Conservation (phyloP, 2,113 vertebrate species). For the Hylia prasina region DNA sequence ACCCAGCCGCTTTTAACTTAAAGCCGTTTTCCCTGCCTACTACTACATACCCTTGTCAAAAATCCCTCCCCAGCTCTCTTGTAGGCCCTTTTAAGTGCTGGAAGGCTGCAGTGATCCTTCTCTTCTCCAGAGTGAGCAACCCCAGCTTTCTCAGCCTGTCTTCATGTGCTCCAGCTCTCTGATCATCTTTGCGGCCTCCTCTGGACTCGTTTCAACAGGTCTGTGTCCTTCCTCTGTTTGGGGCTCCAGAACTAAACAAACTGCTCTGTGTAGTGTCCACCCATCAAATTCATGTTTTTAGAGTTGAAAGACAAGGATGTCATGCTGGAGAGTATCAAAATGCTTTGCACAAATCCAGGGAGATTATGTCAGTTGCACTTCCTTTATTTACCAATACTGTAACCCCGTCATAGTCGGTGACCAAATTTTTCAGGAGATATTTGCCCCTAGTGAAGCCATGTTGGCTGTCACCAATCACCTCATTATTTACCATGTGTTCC, state of each 20-base stretch:
- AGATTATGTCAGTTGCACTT: background rate
- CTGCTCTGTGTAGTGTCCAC: background rate
- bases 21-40: background rate
- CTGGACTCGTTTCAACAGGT: rapidly evolving
- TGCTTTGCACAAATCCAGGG: background rate
- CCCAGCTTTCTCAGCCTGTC: background rate
- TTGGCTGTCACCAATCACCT: background rate
- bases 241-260: background rate
- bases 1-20: background rate
- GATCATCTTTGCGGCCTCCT: background rate
- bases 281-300: background rate
- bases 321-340: background rate
- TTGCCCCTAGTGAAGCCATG: background rate
- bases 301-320: background rate
- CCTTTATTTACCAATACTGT: background rate
- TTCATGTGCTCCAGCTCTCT: background rate
- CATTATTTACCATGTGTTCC: background rate
- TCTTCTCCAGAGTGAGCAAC: background rate
- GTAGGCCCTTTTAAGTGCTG: background rate
- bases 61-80: background rate
- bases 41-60: background rate
- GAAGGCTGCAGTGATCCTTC: background rate
- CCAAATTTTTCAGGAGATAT: background rate
- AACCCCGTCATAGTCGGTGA: background rate
- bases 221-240: background rate